Conservation (phyloP, 2,888 invertebrate species). For the Spodoptera exigua region DNA sequence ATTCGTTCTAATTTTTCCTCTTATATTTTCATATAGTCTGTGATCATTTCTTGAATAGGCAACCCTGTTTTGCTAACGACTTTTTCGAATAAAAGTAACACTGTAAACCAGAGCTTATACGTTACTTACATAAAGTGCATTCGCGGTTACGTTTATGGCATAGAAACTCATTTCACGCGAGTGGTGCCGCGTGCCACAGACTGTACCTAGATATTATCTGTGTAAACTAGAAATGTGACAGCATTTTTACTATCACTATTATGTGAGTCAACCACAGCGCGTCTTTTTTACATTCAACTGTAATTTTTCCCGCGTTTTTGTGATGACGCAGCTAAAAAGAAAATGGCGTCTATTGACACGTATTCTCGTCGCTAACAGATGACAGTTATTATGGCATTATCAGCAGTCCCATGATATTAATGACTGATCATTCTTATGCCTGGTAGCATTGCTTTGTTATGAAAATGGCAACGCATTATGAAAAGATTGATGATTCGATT, state of each 20-base stretch:
- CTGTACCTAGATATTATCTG: slow-evolving; percentile 5
- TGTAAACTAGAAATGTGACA: slow-evolving; percentile 29
- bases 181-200: slow-evolving; percentile 1
- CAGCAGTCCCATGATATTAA: no score
- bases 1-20: no score
- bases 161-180: slow-evolving; percentile 17
- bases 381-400: no score
- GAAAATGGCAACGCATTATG: no score
- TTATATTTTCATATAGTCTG: no score
- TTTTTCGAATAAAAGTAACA: no score
- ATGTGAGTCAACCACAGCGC: slow-evolving; percentile 25
- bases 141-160: neutral
- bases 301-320: slow-evolving; percentile 12
- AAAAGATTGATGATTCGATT: no score
- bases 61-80: no score
- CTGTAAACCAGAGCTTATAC: no score
- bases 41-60: no score
- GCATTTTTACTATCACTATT: slow-evolving; percentile 40
- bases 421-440: no score
- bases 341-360: slow-evolving; percentile 12
- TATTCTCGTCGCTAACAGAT: slow-evolving; percentile 4
- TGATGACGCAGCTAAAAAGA: slow-evolving; percentile 29
- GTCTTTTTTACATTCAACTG: slow-evolving; percentile 26
- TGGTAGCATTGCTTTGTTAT: no score
- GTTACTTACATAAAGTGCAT: neutral